These are phyloP conservation scores for Amblyopsis hoosieri DNA, from an alignment of 2,797 vertebrate genomes.

Conservation along the genomic window DNA sequence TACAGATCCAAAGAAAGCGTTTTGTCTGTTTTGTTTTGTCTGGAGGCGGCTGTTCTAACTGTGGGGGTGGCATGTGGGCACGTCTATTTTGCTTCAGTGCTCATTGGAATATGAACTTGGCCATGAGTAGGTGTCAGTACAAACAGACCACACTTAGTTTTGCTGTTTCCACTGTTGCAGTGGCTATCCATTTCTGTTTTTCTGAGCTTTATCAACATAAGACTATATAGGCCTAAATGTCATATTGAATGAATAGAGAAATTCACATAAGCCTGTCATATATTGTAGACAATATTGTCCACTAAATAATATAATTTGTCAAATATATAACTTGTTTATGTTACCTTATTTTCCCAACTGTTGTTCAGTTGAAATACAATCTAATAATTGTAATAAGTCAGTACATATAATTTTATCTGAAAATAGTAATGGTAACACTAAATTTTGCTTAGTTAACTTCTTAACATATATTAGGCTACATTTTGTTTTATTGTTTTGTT, in stretches of 20 bases:
- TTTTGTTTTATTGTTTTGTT: too few relatives aligned
- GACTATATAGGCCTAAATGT: constrained; percentile 8
- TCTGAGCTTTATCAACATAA: constrained; percentile 26
- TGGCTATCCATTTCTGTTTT: constrained; percentile 32
- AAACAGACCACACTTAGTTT: constrained; percentile 56
- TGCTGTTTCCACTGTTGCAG: constrained; percentile 34
- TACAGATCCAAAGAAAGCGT: too few relatives aligned
- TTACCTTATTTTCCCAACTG: too few relatives aligned
- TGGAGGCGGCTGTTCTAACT: constrained; percentile 58
- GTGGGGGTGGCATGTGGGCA: constrained; percentile 75
- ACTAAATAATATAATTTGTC: too few relatives aligned
- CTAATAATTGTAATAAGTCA: too few relatives aligned
- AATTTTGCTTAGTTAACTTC: too few relatives aligned
- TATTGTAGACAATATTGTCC: background rate
- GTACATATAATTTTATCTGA: too few relatives aligned
- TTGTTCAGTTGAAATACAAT: too few relatives aligned
- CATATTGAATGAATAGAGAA: background rate
- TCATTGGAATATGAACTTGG: constrained; percentile 74
- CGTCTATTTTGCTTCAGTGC: constrained; percentile 67
- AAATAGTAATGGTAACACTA: too few relatives aligned
- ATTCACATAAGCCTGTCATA: background rate
- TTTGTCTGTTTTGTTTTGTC: background rate
- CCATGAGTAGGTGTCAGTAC: constrained; percentile 73
- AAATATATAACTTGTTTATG: too few relatives aligned
- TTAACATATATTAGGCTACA: too few relatives aligned